Base-by-base conservation (phyloP, 2,113 vertebrate species). In the Oreochromis aureus region DNA sequence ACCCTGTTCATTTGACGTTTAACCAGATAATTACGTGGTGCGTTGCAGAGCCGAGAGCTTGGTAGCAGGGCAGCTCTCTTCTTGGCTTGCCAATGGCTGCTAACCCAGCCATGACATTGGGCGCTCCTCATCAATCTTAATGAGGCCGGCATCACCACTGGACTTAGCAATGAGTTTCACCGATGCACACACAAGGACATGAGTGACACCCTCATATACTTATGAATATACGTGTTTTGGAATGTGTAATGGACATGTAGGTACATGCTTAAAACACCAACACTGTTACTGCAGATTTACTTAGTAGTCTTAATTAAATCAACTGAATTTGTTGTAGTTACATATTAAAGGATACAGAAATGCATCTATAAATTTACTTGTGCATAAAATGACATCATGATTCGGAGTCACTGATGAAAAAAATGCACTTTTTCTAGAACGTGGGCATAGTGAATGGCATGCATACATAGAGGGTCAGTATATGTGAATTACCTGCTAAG, bases 61-160 rank as follows among this genome's bases (percentile, higher is more conserved):
- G 41, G 87, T 89, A 83, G 83, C 89, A 80, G 84, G 87, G 91
- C 83, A 69, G 89, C 85, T 81, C 84, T 86, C 58, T 78, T 88
- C 79, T 66, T 83, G 87, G 92, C 87, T 93, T 89, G 91, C 94
- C 94, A 90, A 80, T 87, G 85, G 89, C 94, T 82, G 90, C 92
- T 92, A 96, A 93, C 94, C 92, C 94, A 96, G 93, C 87, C 94
- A 89, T 95, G 95, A 96, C 95, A 94, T 92, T 88, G 89, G 92
- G 41, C 30, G 27, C 93, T 94, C 93, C 94, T 95, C 95, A 96
- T 96, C 95, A 92, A 94, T 96, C 94, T 96, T 95, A 96, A 96
- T 96, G 94, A 96, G 93, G 84, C 82, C 44, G 7, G 89, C 89
- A 82, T 87, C 92, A 89, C 89, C 90, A 85, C 85, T 22, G 84